Conservation (phyloP, 2,113 vertebrate genomes). For the Macaca fascicularis region T2T-MFA8v1.1 NC_088388.1:27997501-27998000, state of each 20-base stretch:
- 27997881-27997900: not conserved
- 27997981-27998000: not conserved
- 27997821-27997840: not conserved
- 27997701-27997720: too few relatives aligned
- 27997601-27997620: too few relatives aligned
- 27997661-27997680: too few relatives aligned
- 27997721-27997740: not conserved
- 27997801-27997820: not conserved
- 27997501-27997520: not conserved
- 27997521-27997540: not conserved
- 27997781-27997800: not conserved
- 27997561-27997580: not conserved
- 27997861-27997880: not conserved
- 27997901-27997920: not conserved
- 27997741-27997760: slow-evolving; percentile 3
- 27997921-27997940: not conserved
- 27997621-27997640: too few relatives aligned
- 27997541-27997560: not conserved
- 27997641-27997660: too few relatives aligned
- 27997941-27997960: not conserved
- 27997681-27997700: too few relatives aligned
- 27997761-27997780: not conserved
- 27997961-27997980: not conserved
- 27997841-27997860: not conserved
- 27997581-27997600: not conserved